A percentile compares a stretch with the other conserved stretches of the same genome.
Conservation (phyloP, 2,797 vertebrate genomes). For the Sebastes steindachneri region DNA sequence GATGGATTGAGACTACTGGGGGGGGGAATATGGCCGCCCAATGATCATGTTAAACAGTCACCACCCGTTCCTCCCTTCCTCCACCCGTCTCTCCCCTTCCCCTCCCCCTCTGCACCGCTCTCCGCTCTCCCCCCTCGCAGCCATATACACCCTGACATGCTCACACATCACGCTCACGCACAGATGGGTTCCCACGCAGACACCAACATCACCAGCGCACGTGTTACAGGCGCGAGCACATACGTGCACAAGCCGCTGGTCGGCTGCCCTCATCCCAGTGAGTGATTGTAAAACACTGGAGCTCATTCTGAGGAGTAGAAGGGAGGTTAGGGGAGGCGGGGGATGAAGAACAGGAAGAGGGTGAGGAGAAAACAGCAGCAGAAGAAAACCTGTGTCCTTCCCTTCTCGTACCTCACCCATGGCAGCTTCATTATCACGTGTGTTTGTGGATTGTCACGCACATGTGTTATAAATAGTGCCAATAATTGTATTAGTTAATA, state of each 20-base stretch:
- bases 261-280: constrained; percentile 62
- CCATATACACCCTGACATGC: constrained; percentile 55
- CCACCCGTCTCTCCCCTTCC: constrained; percentile 45
- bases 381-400: not conserved
- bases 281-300: constrained; percentile 63
- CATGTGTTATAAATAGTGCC: not conserved
- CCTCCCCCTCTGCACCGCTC: constrained; percentile 42
- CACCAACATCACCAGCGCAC: constrained; percentile 8
- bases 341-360: constrained; percentile 17
- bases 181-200: constrained; percentile 33
- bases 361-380: constrained; percentile 1
- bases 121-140: constrained; percentile 39
- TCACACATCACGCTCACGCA: constrained; percentile 56
- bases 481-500: not conserved
- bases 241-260: constrained; percentile 17
- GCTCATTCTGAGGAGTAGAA: constrained; percentile 39
- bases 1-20: constrained; percentile 43
- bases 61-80: constrained; percentile 59
- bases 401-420: not conserved
- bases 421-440: not conserved
- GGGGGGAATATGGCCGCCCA: constrained; percentile 68
- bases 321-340: not conserved
- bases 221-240: not conserved
- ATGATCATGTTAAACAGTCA: constrained; percentile 78
- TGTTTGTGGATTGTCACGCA: not conserved